Evolutionary conservation across 2,888 invertebrate genomes (phyloP).

Genomic region (Andricus curvator): DNA sequence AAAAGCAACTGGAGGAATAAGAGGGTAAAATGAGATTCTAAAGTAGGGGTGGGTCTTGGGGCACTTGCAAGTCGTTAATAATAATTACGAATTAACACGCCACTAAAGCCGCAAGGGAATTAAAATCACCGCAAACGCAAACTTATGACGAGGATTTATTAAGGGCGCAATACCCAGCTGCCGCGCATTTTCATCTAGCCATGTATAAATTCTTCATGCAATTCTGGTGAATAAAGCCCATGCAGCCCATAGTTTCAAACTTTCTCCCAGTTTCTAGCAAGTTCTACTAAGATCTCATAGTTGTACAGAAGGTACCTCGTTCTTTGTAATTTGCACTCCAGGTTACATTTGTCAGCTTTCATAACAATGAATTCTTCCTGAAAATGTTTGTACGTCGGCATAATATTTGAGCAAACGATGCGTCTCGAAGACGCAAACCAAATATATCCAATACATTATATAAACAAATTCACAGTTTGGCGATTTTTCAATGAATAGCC

Average conservation of each 20-base stretch:
- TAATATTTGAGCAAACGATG: too few species aligned
- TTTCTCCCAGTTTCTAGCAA: conserved; percentile 21
- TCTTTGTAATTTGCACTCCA: conserved; percentile 4
- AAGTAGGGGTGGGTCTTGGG: conserved; percentile 39
- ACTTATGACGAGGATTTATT: conserved; percentile 75
- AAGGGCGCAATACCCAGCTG: conserved; percentile 47
- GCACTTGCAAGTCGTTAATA: conserved; percentile 72
- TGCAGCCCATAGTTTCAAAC: conserved; percentile 40
- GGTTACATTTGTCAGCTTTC: background rate
- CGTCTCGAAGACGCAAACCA: too few species aligned
- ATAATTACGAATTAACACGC: conserved; percentile 75
- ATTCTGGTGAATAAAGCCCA: conserved; percentile 21
- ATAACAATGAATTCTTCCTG: background rate
- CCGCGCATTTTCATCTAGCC: background rate
- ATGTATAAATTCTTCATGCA: conserved; percentile 32
- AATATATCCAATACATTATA: too few species aligned
- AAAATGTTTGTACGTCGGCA: too few species aligned
- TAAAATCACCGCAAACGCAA: conserved; percentile 74
- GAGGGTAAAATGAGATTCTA: conserved; percentile 46
- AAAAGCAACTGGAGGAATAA: conserved; percentile 40
- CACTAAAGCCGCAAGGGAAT: conserved; percentile 70
- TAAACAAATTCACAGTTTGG: too few species aligned
- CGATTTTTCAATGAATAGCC: too few species aligned
- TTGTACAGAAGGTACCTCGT: conserved; percentile 4
- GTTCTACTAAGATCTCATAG: conserved; percentile 26